Percentiles rank a stretch among this genome's conserved stretches.
These are phyloP conservation scores for Platichthys flesus DNA, from an alignment of 2,113 vertebrate species.

Conservation along the genomic window DNA sequence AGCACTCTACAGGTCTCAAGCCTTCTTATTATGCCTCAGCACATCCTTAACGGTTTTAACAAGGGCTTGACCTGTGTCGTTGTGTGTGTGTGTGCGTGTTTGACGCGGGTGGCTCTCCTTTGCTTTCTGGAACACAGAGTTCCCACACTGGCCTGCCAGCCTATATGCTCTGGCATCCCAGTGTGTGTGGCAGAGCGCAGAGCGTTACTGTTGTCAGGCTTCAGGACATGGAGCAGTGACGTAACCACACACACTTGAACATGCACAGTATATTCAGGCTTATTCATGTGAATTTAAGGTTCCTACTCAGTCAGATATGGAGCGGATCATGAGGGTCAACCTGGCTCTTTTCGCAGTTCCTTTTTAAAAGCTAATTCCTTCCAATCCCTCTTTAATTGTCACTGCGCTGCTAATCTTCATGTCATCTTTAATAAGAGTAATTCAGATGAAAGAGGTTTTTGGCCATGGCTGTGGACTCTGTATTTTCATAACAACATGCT, in stretches of 20 bases:
- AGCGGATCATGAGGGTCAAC: not conserved
- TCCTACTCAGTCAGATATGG: not conserved
- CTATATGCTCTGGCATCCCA: slow-evolving; percentile 21
- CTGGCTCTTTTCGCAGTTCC: not conserved
- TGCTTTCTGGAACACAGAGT: slow-evolving; percentile 57
- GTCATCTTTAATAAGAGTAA: slow-evolving; percentile 30
- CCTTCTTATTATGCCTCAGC: slow-evolving; percentile 28
- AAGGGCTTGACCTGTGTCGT: not conserved
- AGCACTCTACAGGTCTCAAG: slow-evolving; percentile 25
- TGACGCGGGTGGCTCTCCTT: not conserved
- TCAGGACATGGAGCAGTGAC: slow-evolving; percentile 20
- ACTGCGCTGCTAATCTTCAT: not conserved
- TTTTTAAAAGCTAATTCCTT: slow-evolving; percentile 6
- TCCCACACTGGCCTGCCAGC: slow-evolving; percentile 53
- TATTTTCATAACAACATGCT: not conserved
- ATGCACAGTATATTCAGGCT: not conserved
- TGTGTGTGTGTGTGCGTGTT: slow-evolving; percentile 24
- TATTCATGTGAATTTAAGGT: not conserved
- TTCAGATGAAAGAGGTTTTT: slow-evolving; percentile 3
- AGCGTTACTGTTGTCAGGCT: slow-evolving; percentile 19
- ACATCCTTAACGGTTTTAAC: slow-evolving; percentile 34
- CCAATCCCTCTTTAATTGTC: slow-evolving; percentile 8
- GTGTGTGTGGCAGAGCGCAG: slow-evolving; percentile 37
- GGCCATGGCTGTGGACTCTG: not conserved
- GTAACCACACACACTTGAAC: slow-evolving; percentile 8